These are phyloP conservation scores for Listronotus bonariensis DNA, from an alignment of 1,140 invertebrate species.

Conservation along the genomic window DNA sequence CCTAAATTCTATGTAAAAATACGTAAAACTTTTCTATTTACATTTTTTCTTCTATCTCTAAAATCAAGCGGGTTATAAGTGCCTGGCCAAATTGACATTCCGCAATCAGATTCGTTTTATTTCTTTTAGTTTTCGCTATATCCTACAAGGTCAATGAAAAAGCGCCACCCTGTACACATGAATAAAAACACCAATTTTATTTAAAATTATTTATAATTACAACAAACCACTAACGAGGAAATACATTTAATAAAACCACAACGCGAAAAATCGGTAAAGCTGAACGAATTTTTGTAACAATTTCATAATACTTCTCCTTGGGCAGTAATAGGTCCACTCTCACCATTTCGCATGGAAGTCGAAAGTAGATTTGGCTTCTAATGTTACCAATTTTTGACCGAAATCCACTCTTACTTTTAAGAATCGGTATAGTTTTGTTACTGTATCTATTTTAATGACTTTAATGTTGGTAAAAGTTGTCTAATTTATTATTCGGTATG, in stretches of 20 bases:
- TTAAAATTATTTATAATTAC: not conserved
- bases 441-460: not conserved
- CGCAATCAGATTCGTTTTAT: too few species aligned
- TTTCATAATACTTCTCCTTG: constrained; percentile 12
- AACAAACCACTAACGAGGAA: not conserved
- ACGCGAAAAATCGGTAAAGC: not conserved
- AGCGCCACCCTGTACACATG: too few species aligned
- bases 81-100: too few species aligned
- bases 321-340: constrained; percentile 9
- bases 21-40: too few species aligned
- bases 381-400: constrained; percentile 11
- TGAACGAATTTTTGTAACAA: constrained; percentile 8
- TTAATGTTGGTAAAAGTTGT: constrained; percentile 11
- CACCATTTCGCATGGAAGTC: constrained; percentile 1
- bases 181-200: too few species aligned
- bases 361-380: constrained; percentile 14
- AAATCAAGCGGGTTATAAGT: too few species aligned
- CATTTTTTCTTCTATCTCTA: too few species aligned
- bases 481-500: not conserved
- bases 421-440: constrained; percentile 1
- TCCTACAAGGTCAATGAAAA: too few species aligned
- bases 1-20: too few species aligned
- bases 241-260: not conserved
- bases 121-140: too few species aligned
- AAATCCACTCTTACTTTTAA: constrained; percentile 14